phyloP scores from a whole-genome alignment of 2,888 invertebrate genomes.

The Drosophila rellima region DNA sequence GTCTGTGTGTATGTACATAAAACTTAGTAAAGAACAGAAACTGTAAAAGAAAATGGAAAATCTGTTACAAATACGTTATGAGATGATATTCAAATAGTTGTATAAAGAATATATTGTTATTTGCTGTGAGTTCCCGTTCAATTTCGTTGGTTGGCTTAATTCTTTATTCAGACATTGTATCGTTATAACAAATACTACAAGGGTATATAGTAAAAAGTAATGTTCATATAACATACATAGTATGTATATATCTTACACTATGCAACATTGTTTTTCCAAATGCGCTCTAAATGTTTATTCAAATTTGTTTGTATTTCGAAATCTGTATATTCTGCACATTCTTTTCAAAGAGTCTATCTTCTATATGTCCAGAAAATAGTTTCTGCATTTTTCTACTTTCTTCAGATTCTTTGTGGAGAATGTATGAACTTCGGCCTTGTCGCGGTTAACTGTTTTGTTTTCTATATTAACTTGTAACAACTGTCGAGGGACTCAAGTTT shows the following conservation, averaged over 20 bases:
- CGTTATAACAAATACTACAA: constrained; percentile 35
- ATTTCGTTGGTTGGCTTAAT: constrained; percentile 54
- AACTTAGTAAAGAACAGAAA: constrained; percentile 19
- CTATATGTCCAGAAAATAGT: background rate
- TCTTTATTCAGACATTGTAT: constrained; percentile 43
- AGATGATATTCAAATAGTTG: constrained; percentile 57
- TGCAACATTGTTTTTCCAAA: constrained; percentile 46
- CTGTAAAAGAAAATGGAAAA: constrained; percentile 27
- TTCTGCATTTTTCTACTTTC: background rate
- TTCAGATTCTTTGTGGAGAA: constrained; percentile 38
- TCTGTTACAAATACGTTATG: constrained; percentile 52
- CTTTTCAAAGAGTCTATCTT: constrained; percentile 15
- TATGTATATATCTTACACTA: constrained; percentile 27
- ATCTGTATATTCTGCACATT: constrained; percentile 11
- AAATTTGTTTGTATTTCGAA: constrained; percentile 58
- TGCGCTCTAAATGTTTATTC: constrained; percentile 66
- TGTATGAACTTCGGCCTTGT: constrained; percentile 54
- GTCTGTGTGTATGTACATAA: constrained; percentile 48
- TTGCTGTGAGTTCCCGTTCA: constrained; percentile 74
- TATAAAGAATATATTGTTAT: constrained; percentile 60
- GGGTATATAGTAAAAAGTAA: constrained; percentile 23
- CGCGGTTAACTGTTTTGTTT: constrained; percentile 41
- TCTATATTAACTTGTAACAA: constrained; percentile 54
- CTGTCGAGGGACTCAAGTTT: constrained; percentile 77
- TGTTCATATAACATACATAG: no score